Evolutionary conservation across 2,797 vertebrate genomes (phyloP).

Genomic region (Epinephelus awoara): DNA sequence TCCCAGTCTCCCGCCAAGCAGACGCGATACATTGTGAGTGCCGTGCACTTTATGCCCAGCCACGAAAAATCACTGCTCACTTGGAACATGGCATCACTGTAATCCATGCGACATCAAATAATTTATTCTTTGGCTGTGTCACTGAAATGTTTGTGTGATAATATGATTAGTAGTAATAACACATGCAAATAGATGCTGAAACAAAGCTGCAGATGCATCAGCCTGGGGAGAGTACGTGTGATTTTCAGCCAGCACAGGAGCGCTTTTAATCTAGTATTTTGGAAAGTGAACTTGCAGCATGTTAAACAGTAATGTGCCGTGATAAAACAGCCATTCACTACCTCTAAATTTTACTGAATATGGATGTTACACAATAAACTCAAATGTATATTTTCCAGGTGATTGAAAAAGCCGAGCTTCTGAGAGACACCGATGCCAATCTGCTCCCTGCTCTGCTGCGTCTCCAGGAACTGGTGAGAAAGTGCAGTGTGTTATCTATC

Average conservation of each 20-base stretch:
- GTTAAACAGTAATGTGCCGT: not conserved
- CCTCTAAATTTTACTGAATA: not conserved
- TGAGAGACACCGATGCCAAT: constrained; percentile 93
- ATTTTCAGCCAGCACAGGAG: constrained; percentile 19
- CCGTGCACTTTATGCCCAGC: constrained; percentile 17
- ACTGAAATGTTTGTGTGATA: constrained; percentile 43
- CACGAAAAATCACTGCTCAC: constrained; percentile 30
- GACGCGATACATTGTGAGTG: constrained; percentile 95
- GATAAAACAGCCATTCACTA: constrained; percentile 13
- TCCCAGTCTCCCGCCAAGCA: constrained; percentile 80
- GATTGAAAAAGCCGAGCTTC: constrained; percentile 94
- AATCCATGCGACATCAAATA: constrained; percentile 27
- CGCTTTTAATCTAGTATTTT: constrained; percentile 33
- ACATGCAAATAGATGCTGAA: constrained; percentile 42
- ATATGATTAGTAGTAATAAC: constrained; percentile 48
- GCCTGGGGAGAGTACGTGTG: constrained; percentile 17
- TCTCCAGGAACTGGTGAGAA: constrained; percentile 95
- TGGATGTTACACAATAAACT: not conserved
- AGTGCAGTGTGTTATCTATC: constrained; percentile 35
- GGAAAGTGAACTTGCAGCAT: constrained; percentile 17
- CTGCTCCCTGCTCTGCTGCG: constrained; percentile 94
- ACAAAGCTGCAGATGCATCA: constrained; percentile 51
- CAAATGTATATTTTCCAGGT: constrained; percentile 83
- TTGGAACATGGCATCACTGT: constrained; percentile 13
- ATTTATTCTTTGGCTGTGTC: constrained; percentile 28